Conservation (phyloP, 2,113 vertebrate genomes). For the Polyodon spathula region DNA sequence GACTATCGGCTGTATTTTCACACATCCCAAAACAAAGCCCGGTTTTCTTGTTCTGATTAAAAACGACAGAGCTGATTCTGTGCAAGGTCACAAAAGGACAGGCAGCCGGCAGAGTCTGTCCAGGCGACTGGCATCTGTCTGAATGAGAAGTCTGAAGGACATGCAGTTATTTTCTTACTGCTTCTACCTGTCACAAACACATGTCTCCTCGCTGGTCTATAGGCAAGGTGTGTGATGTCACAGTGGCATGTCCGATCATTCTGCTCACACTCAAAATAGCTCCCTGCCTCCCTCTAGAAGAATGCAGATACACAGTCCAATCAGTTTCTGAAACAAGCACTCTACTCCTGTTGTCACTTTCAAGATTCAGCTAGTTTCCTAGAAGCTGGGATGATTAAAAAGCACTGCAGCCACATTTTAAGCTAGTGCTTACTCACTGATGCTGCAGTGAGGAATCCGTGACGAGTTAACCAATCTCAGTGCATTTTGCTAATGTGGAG, state of each 20-base stretch:
- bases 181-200: conserved; percentile 25
- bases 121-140: no score
- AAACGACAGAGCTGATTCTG: no score
- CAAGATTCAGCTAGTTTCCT: conserved; percentile 47
- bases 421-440: conserved; percentile 27
- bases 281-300: background rate
- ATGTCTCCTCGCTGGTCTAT: conserved; percentile 3
- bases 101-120: background rate
- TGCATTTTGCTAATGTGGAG: background rate
- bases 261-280: conserved; percentile 16
- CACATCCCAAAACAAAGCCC: no score
- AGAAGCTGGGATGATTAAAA: conserved; percentile 40
- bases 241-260: conserved; percentile 14
- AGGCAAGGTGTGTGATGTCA: background rate
- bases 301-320: conserved; percentile 32
- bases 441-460: background rate
- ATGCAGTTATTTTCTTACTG: no score
- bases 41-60: no score
- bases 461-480: background rate
- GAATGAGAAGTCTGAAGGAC: no score
- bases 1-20: no score
- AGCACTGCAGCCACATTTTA: conserved; percentile 30
- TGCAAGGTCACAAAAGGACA: background rate
- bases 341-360: conserved; percentile 51
- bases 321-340: conserved; percentile 31